Percentiles rank a stretch among this genome's conserved stretches.
These are phyloP conservation scores for Myoxocephalus aenaeus DNA, from an alignment of 2,797 vertebrate species.

Conservation along the genomic window DNA sequence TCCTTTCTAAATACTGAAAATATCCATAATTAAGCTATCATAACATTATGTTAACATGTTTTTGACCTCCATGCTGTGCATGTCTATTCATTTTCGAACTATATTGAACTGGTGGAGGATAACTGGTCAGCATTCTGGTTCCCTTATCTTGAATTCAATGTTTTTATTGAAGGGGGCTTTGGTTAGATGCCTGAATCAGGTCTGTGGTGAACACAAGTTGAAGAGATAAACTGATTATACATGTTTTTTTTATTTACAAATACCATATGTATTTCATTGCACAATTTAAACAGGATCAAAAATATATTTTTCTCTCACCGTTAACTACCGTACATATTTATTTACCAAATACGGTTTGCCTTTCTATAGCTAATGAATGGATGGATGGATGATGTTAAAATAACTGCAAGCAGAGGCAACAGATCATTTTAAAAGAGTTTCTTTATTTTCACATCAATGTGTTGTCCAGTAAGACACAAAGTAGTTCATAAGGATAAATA, in stretches of 20 bases:
- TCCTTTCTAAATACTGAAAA: background rate
- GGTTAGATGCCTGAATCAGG: background rate
- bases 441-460: constrained; percentile 47
- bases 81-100: background rate
- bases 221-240: no score
- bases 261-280: no score
- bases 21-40: background rate
- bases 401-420: background rate
- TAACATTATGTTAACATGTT: background rate
- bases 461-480: constrained; percentile 10
- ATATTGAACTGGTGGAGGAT: background rate
- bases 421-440: background rate
- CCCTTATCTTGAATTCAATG: no score
- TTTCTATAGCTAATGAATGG: background rate
- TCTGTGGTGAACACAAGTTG: background rate
- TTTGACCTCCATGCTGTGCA: background rate
- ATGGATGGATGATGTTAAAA: background rate
- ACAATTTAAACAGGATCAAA: background rate
- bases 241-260: no score
- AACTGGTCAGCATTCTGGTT: no score
- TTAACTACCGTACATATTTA: background rate
- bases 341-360: background rate
- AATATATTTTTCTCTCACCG: background rate
- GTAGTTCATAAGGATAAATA: constrained; percentile 56
- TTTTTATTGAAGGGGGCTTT: background rate